A percentile compares a stretch with the other conserved stretches of the same genome.
phyloP scores from a whole-genome alignment of 2,113 vertebrate species.

The Centropus bengalensis region DNA sequence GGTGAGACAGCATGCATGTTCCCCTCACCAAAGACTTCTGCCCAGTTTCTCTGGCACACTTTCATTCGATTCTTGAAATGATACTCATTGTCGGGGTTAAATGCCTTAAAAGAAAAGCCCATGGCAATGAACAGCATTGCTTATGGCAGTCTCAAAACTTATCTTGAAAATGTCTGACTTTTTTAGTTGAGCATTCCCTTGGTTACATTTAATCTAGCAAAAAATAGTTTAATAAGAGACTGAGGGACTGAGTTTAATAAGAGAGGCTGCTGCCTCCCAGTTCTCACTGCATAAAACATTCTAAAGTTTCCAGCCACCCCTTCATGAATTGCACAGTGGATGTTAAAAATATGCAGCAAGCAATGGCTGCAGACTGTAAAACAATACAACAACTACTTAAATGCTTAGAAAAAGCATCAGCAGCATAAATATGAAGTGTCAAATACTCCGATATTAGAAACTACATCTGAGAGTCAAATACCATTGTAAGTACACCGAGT shows the following conservation, averaged over 20 bases:
- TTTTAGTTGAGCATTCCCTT: not conserved
- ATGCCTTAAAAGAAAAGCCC: conserved; percentile 81
- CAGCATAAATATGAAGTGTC: not conserved
- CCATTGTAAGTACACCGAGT: conserved; percentile 94
- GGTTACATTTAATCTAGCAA: not conserved
- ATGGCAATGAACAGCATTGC: not conserved
- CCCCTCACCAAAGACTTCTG: conserved; percentile 95
- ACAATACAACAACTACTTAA: not conserved
- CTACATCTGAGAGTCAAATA: conserved; percentile 51
- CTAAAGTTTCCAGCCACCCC: not conserved
- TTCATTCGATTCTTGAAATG: conserved; percentile 99
- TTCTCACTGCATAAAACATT: not conserved
- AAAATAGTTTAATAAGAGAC: not conserved
- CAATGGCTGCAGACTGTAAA: not conserved
- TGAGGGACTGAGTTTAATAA: not conserved
- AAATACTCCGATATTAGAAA: not conserved
- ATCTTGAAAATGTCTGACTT: not conserved
- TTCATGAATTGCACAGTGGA: not conserved
- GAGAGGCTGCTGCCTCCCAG: not conserved
- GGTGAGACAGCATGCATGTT: conserved; percentile 94
- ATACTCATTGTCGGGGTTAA: conserved; percentile 98
- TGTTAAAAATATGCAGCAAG: not conserved
- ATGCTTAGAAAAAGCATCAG: not conserved
- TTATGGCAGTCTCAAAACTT: not conserved
- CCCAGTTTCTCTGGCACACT: conserved; percentile 95